Evolutionary conservation across 2,888 invertebrate species (phyloP).

Genomic region (Tenthredo amoena): DNA sequence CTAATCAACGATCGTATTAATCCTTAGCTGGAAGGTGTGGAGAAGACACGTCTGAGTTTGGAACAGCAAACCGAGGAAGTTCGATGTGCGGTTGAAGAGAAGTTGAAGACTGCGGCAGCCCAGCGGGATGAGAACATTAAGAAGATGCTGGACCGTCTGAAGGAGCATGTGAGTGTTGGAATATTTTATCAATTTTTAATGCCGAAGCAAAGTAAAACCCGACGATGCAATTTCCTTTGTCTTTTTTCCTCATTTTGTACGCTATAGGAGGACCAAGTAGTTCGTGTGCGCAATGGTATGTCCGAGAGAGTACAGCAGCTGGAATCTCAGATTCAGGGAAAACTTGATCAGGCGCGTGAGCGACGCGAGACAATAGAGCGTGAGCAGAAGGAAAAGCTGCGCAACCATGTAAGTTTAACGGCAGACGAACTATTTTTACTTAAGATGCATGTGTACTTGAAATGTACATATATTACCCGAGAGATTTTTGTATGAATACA

Average conservation of each 20-base stretch:
- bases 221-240: slow-evolving; percentile 53
- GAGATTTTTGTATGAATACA: slow-evolving; percentile 50
- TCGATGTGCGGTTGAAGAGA: slow-evolving; percentile 92
- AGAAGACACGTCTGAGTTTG: slow-evolving; percentile 86
- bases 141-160: slow-evolving; percentile 93
- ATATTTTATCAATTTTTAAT: slow-evolving; percentile 45
- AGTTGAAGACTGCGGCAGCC: slow-evolving; percentile 91
- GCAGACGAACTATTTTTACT: slow-evolving; percentile 47
- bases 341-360: slow-evolving; percentile 84
- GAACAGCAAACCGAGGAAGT: slow-evolving; percentile 94
- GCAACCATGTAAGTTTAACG: slow-evolving; percentile 85
- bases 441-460: slow-evolving; percentile 60
- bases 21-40: slow-evolving; percentile 79
- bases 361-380: slow-evolving; percentile 88
- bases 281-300: slow-evolving; percentile 85
- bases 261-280: slow-evolving; percentile 86
- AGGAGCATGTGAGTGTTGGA: slow-evolving; percentile 90
- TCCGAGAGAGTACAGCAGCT: slow-evolving; percentile 85
- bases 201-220: not conserved
- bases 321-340: slow-evolving; percentile 85
- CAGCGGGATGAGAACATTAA: slow-evolving; percentile 95
- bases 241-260: slow-evolving; percentile 69
- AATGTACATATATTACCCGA: slow-evolving; percentile 78
- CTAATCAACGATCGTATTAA: slow-evolving; percentile 21
- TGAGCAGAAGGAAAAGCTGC: slow-evolving; percentile 88